These are phyloP conservation scores for Cryptosula pallasiana DNA, from an alignment of 2,888 invertebrate genomes.

Conservation along the genomic window DNA sequence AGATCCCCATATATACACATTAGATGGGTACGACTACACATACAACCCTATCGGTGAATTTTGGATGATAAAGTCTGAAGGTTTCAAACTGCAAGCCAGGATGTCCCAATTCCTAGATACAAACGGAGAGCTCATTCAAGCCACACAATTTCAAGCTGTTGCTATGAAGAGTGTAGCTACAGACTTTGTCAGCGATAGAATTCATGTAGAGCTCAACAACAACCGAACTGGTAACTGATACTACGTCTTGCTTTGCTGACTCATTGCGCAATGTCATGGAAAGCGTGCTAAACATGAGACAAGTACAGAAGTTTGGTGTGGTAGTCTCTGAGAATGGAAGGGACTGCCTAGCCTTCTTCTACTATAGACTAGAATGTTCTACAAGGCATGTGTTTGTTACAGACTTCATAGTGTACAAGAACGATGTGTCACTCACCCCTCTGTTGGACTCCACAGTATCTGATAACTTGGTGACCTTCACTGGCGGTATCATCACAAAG, in stretches of 20 bases:
- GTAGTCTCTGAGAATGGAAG: too few species aligned
- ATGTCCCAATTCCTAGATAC: neutral
- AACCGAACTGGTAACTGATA: conserved; percentile 14
- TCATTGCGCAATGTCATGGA: too few species aligned
- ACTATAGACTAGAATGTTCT: too few species aligned
- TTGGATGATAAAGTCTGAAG: neutral
- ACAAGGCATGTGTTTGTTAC: neutral
- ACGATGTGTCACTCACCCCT: neutral
- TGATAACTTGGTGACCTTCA: neutral
- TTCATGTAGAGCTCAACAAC: conserved; percentile 22
- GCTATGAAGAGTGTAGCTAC: neutral
- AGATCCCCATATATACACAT: conserved; percentile 18
- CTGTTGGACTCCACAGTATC: neutral
- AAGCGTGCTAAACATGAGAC: too few species aligned
- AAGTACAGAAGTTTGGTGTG: too few species aligned
- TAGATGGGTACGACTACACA: conserved; percentile 15
- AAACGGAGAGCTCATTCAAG: neutral
- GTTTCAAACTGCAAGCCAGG: conserved; percentile 6
- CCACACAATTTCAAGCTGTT: conserved; percentile 1
- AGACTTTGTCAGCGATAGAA: neutral
- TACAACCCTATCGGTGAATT: conserved; percentile 24
- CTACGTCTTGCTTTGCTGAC: too few species aligned
- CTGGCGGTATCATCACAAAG: neutral
- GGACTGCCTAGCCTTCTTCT: too few species aligned
- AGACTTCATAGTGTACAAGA: conserved; percentile 8